Base-by-base conservation (phyloP, 1,140 invertebrate species). In the Odontomachus brunneus region DNA sequence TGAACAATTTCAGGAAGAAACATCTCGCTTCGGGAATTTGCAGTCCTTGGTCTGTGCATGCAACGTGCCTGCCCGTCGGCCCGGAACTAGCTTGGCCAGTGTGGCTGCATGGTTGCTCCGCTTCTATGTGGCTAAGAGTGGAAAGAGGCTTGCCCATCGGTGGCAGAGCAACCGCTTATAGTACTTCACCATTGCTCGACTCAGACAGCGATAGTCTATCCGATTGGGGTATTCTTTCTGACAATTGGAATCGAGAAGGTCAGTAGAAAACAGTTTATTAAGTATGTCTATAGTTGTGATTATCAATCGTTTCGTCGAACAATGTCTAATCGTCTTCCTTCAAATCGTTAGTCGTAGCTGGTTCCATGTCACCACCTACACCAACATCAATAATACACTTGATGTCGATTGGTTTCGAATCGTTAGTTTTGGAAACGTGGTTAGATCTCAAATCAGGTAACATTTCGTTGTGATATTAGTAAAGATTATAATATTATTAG, bases 61-160 rank as follows among this genome's bases (percentile, higher is more conserved):
- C 95, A 72, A 89, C 89, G 26, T 95, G 92, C 82, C 69, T 95
- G 88, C 95, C 92, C 19, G 91, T 95, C 85, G 95, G 95, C 67
- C 93, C 91, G 17, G 94, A 94, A 90, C 89, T 94, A 73, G 93
- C 92, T 69, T 96, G 94, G 96, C 94, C 95, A 22, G 94, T 96
- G 53, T 96, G 96, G 95, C 89, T 95, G 51, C 94, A 95, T 22
- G 96, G 96, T 11, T 96, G 95, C 88, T 95, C 96, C 7, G 91
- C 94, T 19, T 94, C 96, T 53, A 89, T 95, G 91, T 95, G 95
- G 95, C 83, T 95, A 83, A 86, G 95, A 90, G 89, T 95, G 2
- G 94, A 95, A 86, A 90, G 93, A 89, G 90, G 92, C 38, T 73
- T 86, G 3, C 72, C 73, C 17, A 83, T 74, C n/a, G 83, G 69